Conservation (phyloP, 2,113 vertebrate genomes). For the Microtus pennsylvanicus region DNA sequence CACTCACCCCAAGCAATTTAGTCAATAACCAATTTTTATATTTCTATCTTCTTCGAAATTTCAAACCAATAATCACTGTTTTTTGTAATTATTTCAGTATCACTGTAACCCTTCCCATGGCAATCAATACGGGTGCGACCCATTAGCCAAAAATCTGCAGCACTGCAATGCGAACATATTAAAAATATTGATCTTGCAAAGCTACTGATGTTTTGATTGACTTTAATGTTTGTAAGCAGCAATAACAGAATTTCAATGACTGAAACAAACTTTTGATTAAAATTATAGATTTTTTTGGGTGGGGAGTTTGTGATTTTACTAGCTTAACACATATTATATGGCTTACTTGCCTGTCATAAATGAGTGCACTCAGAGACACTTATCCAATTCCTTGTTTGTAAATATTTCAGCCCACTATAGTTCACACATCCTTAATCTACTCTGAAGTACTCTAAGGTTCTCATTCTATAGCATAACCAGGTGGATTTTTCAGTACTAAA, state of each 20-base stretch:
- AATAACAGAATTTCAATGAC: constrained; percentile 91
- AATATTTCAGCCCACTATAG: constrained; percentile 79
- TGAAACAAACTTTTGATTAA: constrained; percentile 93
- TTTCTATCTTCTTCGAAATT: constrained; percentile 93
- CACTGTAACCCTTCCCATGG: constrained; percentile 95
- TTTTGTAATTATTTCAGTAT: constrained; percentile 91
- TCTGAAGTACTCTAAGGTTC: constrained; percentile 75
- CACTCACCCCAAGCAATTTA: constrained; percentile 93
- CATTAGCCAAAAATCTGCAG: constrained; percentile 94
- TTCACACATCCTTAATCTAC: constrained; percentile 77
- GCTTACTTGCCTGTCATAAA: constrained; percentile 84
- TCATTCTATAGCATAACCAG: constrained; percentile 17
- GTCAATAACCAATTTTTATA: constrained; percentile 99
- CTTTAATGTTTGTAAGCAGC: constrained; percentile 92
- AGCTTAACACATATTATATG: constrained; percentile 84
- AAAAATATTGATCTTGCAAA: constrained; percentile 92
- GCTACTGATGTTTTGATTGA: constrained; percentile 90
- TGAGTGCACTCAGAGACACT: constrained; percentile 83
- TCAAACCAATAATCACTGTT: constrained; percentile 89
- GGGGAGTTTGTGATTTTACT: constrained; percentile 86
- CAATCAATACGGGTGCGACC: constrained; percentile 96
- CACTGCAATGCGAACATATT: constrained; percentile 91
- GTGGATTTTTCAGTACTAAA: constrained; percentile 43
- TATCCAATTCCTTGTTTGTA: constrained; percentile 85
- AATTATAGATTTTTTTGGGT: constrained; percentile 90